phyloP scores from a whole-genome alignment of 2,888 invertebrate species.

The Leucophenga montana region DNA sequence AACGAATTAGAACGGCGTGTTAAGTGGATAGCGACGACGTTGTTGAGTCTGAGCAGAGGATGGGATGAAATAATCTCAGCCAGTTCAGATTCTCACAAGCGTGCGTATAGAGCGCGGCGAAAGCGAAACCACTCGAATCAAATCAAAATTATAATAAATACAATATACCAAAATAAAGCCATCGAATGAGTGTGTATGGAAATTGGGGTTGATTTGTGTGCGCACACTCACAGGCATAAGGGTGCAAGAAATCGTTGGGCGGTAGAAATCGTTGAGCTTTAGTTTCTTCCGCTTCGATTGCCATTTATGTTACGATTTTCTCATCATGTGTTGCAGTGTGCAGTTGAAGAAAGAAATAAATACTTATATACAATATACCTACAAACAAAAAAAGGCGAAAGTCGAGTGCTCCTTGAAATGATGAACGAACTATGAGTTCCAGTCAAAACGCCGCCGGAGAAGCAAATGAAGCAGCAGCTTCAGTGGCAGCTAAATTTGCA shows the following conservation, averaged over 20 bases:
- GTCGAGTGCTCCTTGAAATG: not conserved
- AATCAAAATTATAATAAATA: slow-evolving; percentile 41
- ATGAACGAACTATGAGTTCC: too few relatives aligned
- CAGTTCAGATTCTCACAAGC: slow-evolving; percentile 33
- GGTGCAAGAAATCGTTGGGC: not conserved
- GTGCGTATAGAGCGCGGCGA: slow-evolving; percentile 20
- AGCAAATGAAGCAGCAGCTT: too few relatives aligned
- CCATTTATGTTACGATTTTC: not conserved
- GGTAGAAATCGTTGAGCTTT: not conserved
- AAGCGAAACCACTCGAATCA: slow-evolving; percentile 32
- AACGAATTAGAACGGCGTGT: not conserved
- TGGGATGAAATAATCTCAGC: slow-evolving; percentile 21
- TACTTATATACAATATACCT: too few relatives aligned
- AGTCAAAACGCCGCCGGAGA: too few relatives aligned
- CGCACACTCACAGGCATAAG: too few relatives aligned
- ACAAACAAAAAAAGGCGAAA: slow-evolving; percentile 17
- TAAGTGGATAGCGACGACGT: not conserved
- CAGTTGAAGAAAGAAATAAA: not conserved
- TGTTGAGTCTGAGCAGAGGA: not conserved
- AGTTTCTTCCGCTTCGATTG: slow-evolving; percentile 5
- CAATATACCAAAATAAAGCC: slow-evolving; percentile 31
- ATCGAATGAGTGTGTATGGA: not conserved
- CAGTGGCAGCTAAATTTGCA: not conserved
- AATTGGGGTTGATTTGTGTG: slow-evolving; percentile 14
- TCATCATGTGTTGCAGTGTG: not conserved